phyloP scores from a whole-genome alignment of 2,797 vertebrate genomes.

The Propithecus deckenii region DNA sequence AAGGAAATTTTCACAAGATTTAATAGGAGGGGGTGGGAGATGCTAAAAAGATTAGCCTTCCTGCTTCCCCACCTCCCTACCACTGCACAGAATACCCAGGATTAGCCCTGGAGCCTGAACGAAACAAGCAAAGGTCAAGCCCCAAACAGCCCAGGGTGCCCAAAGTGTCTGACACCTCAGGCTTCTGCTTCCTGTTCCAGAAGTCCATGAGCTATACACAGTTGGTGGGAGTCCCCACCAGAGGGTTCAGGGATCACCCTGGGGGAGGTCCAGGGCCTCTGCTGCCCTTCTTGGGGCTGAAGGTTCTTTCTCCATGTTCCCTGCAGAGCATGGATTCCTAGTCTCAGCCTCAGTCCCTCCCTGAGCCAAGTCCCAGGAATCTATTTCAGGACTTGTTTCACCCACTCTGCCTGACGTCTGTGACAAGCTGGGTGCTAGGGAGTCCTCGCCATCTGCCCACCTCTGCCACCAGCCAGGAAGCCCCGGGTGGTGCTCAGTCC shows the following conservation, averaged over 20 bases:
- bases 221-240: neutral
- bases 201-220: neutral
- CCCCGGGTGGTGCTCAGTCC: neutral
- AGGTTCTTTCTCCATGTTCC: neutral
- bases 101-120: neutral
- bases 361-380: neutral
- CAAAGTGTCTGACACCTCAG: neutral
- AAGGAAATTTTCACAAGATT: neutral
- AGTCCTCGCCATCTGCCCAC: slow-evolving; percentile 71
- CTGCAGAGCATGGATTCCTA: neutral
- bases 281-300: neutral
- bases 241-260: neutral
- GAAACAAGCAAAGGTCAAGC: neutral
- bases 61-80: neutral
- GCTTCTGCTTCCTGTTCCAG: neutral
- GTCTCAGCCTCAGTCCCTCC: neutral
- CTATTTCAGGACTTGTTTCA: slow-evolving; percentile 66
- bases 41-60: neutral
- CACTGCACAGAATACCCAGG: neutral
- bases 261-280: neutral
- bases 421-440: slow-evolving; percentile 56
- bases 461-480: slow-evolving; percentile 45
- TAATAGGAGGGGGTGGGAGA: neutral
- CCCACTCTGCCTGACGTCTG: slow-evolving; percentile 67
- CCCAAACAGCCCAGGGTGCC: neutral